Conservation (phyloP, 2,888 invertebrate species). For the Augiades crinisus region DNA sequence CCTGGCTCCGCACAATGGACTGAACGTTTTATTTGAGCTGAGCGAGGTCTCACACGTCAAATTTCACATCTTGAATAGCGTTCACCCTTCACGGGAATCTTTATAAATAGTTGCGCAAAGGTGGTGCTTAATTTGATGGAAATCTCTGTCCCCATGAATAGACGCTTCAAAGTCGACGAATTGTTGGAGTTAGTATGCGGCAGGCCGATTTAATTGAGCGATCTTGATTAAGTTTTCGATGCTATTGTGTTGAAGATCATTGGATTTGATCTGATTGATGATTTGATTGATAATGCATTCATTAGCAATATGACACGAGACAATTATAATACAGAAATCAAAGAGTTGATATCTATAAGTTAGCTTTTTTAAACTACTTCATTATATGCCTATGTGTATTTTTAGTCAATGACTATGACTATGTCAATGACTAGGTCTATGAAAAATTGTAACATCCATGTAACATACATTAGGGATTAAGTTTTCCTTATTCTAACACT, state of each 20-base stretch:
- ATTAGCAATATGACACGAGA: no score
- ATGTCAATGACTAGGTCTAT: no score
- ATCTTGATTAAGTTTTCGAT: slow-evolving; percentile 39
- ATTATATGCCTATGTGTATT: no score
- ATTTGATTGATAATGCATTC: not conserved
- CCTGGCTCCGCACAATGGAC: slow-evolving; percentile 53
- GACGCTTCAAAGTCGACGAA: slow-evolving; percentile 66
- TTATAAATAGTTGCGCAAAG: slow-evolving; percentile 77
- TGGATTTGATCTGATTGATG: not conserved
- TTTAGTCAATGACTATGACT: no score
- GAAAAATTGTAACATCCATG: no score
- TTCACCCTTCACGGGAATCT: slow-evolving; percentile 63
- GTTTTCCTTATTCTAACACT: no score
- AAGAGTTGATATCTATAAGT: no score
- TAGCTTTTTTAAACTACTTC: no score
- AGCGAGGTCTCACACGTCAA: slow-evolving; percentile 74
- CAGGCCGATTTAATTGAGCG: slow-evolving; percentile 58
- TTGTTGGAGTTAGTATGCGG: slow-evolving; percentile 51
- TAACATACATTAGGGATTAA: no score
- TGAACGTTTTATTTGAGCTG: slow-evolving; percentile 53
- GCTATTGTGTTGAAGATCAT: not conserved
- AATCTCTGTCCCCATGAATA: slow-evolving; percentile 57
- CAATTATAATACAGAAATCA: no score
- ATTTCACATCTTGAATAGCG: slow-evolving; percentile 76
- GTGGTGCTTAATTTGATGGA: slow-evolving; percentile 77